A percentile compares a stretch with the other conserved stretches of the same genome.
phyloP scores from a whole-genome alignment of 2,888 invertebrate genomes.

The Celastrina argiolus region DNA sequence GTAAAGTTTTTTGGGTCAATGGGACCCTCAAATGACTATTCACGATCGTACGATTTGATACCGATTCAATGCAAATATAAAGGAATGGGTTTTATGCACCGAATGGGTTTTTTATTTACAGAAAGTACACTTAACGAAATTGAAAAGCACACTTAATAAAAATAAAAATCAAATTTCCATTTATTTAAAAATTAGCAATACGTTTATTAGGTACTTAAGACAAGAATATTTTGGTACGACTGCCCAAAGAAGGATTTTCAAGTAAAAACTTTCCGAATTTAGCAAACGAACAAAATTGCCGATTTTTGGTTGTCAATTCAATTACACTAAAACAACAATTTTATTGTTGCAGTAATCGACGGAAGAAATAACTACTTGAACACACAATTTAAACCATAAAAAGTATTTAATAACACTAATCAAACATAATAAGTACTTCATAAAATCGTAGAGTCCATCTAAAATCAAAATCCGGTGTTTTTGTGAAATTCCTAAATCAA shows the following conservation, averaged over 20 bases:
- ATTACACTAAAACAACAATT: background rate
- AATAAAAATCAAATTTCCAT: background rate
- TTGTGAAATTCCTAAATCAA: slow-evolving; percentile 6
- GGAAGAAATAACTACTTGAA: background rate
- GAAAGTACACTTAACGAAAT: background rate
- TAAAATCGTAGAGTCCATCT: background rate
- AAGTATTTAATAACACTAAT: background rate
- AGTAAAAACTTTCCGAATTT: background rate
- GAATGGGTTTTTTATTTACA: background rate
- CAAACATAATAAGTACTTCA: slow-evolving; percentile 4
- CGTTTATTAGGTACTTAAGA: background rate
- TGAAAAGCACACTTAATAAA: background rate
- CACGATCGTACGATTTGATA: background rate
- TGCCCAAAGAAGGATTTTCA: background rate
- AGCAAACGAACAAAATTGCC: background rate
- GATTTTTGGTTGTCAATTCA: background rate
- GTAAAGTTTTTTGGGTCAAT: slow-evolving; percentile 13
- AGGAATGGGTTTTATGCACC: background rate
- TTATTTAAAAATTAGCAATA: background rate
- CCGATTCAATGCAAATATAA: background rate
- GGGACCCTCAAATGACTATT: slow-evolving; percentile 6
- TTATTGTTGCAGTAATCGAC: background rate
- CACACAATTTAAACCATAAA: background rate
- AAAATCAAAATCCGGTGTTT: background rate
- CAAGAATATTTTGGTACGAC: background rate